phyloP scores from a whole-genome alignment of 1,140 invertebrate species.

The Chymomyza costata region DNA sequence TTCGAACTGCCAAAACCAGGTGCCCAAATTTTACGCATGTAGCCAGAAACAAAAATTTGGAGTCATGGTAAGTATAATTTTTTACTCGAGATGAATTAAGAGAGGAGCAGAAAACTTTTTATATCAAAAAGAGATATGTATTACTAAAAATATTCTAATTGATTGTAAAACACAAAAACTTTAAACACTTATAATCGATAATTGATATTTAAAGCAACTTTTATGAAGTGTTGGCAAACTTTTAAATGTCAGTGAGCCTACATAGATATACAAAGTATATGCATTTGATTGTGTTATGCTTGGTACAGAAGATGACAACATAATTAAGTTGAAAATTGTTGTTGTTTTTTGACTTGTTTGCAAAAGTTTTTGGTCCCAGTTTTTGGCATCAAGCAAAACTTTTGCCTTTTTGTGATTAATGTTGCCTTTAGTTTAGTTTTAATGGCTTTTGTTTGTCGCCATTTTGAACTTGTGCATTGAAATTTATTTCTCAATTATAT shows the following conservation, averaged over 20 bases:
- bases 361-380: slow-evolving; percentile 2
- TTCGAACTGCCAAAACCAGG: too few species aligned
- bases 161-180: too few species aligned
- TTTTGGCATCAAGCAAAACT: slow-evolving; percentile 20
- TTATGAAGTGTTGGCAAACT: too few species aligned
- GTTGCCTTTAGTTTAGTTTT: slow-evolving; percentile 21
- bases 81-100: too few species aligned
- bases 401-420: slow-evolving; percentile 46
- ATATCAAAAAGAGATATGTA: not conserved
- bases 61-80: too few species aligned
- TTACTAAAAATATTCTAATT: too few species aligned
- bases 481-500: slow-evolving; percentile 67
- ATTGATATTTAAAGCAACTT: too few species aligned
- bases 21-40: too few species aligned
- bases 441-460: slow-evolving; percentile 34
- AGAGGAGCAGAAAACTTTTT: not conserved
- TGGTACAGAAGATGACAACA: slow-evolving; percentile 52
- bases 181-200: too few species aligned
- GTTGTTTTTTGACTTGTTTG: not conserved
- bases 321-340: slow-evolving; percentile 51
- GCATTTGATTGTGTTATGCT: slow-evolving; percentile 26
- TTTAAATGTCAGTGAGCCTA: too few species aligned
- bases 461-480: slow-evolving; percentile 38
- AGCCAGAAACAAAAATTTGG: too few species aligned
- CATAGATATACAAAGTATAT: slow-evolving; percentile 23